A percentile compares a stretch with the other conserved stretches of the same genome.
Conservation (phyloP, 2,113 vertebrate species). For the Mirounga angustirostris region DNA sequence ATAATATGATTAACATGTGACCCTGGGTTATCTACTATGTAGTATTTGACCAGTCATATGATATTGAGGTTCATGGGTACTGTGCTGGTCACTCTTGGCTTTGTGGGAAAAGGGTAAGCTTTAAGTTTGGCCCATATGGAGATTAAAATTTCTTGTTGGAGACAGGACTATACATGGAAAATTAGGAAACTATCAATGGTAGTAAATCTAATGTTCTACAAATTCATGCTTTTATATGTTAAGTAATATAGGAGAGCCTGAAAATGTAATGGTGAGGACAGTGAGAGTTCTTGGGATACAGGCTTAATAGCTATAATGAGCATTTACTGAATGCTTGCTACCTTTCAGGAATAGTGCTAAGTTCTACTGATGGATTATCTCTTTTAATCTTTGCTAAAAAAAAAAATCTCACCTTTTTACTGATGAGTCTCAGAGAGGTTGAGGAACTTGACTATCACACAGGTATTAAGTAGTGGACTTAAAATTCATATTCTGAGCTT, state of each 20-base stretch:
- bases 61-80: neutral
- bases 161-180: neutral
- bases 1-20: neutral
- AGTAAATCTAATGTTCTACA: neutral
- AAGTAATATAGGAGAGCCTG: neutral
- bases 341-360: neutral
- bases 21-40: neutral
- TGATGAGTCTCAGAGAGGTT: neutral
- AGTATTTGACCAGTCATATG: neutral
- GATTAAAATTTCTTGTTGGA: neutral
- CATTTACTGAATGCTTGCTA: neutral
- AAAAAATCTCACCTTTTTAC: neutral
- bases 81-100: neutral
- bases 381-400: neutral
- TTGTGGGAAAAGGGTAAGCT: neutral
- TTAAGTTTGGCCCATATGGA: neutral
- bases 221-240: neutral
- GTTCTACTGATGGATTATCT: neutral
- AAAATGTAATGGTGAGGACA: neutral
- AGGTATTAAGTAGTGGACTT: neutral
- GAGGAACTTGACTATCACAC: neutral
- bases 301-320: neutral
- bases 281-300: neutral
- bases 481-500: neutral
- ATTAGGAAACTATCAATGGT: neutral